Evolutionary conservation across 2,888 invertebrate genomes (phyloP).

Genomic region (Hemicrepidius hirtus): DNA sequence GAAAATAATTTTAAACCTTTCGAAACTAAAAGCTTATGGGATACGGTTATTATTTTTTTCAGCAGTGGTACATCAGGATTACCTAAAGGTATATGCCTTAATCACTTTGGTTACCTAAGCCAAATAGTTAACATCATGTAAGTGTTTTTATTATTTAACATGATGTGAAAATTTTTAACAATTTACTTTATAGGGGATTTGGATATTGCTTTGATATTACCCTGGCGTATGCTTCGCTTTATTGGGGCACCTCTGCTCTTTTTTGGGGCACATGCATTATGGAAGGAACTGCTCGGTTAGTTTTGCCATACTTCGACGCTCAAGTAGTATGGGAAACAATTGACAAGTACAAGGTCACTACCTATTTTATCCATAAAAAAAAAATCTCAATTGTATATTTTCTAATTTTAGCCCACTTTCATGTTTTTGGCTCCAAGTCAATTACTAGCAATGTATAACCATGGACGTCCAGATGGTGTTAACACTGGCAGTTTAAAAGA

Average conservation of each 20-base stretch:
- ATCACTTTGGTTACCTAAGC: constrained; percentile 38
- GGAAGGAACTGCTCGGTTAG: constrained; percentile 41
- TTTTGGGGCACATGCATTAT: constrained; percentile 24
- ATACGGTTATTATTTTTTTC: constrained; percentile 56
- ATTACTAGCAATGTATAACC: neutral
- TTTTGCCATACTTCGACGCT: constrained; percentile 46
- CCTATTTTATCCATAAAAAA: too few species aligned
- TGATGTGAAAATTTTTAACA: neutral
- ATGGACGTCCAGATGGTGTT: constrained; percentile 59
- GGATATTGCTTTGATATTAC: constrained; percentile 1
- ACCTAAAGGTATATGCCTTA: constrained; percentile 58
- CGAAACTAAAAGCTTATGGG: constrained; percentile 38
- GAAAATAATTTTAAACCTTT: constrained; percentile 53
- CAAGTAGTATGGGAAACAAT: constrained; percentile 48
- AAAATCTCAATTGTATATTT: too few species aligned
- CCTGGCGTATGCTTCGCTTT: constrained; percentile 50
- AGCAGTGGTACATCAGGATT: constrained; percentile 61
- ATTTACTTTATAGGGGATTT: neutral
- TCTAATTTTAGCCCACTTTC: constrained; percentile 58
- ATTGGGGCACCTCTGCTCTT: constrained; percentile 51
- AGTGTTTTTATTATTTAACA: neutral
- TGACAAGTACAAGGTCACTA: constrained; percentile 42
- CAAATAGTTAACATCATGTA: constrained; percentile 69
- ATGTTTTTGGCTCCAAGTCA: constrained; percentile 60
- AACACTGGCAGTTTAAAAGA: constrained; percentile 54